Evolutionary conservation across 92 coral and sea anemone species (phyloP).

Genomic region (Plumapathes pennacea): DNA sequence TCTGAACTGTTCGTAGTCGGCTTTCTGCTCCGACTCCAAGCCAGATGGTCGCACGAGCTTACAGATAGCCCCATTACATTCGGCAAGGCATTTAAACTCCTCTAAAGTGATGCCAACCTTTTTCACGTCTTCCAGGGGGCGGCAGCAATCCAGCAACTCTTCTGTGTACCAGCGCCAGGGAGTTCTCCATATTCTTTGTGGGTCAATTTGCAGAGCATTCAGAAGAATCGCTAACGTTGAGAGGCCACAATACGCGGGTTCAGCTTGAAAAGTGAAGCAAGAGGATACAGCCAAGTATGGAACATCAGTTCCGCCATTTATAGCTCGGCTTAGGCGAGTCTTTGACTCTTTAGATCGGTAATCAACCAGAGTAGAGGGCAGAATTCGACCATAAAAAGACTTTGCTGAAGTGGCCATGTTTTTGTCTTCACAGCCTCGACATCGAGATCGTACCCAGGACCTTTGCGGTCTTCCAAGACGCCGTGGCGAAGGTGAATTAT

Average conservation of each 20-base stretch:
- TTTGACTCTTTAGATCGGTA: constrained; percentile 80
- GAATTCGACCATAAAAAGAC: constrained; percentile 61
- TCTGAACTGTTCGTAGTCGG: constrained; percentile 27
- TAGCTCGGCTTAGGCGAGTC: constrained; percentile 67
- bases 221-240: constrained; percentile 81
- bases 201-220: constrained; percentile 88
- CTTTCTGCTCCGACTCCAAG: constrained; percentile 8
- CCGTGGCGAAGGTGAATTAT: too few relatives aligned
- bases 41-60: constrained; percentile 59
- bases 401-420: too few relatives aligned
- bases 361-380: constrained; percentile 69
- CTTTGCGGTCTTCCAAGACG: too few relatives aligned
- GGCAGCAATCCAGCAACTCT: constrained; percentile 80
- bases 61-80: constrained; percentile 81
- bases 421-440: too few relatives aligned
- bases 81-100: constrained; percentile 78
- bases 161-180: constrained; percentile 97
- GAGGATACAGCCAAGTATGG: constrained; percentile 76
- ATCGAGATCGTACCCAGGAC: too few relatives aligned
- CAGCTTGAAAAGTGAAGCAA: constrained; percentile 79
- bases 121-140: constrained; percentile 72
- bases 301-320: constrained; percentile 56
- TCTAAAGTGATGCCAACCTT: constrained; percentile 75
- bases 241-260: constrained; percentile 91
- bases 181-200: constrained; percentile 85